Conservation (phyloP, 2,888 invertebrate species). For the Tipula lateralis region DNA sequence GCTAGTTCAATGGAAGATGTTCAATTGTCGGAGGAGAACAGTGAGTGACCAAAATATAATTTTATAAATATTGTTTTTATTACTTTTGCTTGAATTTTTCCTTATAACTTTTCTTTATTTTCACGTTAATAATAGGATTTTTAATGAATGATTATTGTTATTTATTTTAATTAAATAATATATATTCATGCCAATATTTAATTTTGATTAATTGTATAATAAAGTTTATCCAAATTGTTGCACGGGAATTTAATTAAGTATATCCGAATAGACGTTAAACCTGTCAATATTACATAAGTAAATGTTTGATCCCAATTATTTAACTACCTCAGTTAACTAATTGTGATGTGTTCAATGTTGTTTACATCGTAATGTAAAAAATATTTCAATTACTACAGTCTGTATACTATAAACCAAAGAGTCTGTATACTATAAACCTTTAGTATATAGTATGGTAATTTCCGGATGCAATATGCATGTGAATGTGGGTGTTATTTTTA, state of each 20-base stretch:
- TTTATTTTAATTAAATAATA: neutral
- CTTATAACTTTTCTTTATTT: neutral
- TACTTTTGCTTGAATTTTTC: conserved; percentile 20
- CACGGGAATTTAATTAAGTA: no score
- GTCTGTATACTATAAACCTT: no score
- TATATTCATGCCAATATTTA: neutral
- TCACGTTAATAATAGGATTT: neutral
- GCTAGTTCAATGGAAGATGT: conserved; percentile 70
- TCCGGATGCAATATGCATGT: neutral
- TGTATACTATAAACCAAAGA: no score
- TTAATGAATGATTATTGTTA: neutral
- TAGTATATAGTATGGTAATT: neutral
- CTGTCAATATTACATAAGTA: no score
- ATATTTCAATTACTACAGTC: neutral
- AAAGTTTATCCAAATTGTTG: neutral
- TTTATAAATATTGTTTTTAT: neutral
- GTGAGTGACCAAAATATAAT: conserved; percentile 39
- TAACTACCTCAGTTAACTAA: no score
- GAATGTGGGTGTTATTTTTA: neutral
- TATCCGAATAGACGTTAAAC: no score
- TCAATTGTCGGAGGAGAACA: conserved; percentile 37
- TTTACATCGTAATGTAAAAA: neutral
- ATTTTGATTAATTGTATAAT: neutral
- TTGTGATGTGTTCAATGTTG: neutral
- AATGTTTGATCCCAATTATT: no score